These are phyloP conservation scores for Spialia ferax DNA, from an alignment of 2,888 invertebrate species.

Conservation along the genomic window DNA sequence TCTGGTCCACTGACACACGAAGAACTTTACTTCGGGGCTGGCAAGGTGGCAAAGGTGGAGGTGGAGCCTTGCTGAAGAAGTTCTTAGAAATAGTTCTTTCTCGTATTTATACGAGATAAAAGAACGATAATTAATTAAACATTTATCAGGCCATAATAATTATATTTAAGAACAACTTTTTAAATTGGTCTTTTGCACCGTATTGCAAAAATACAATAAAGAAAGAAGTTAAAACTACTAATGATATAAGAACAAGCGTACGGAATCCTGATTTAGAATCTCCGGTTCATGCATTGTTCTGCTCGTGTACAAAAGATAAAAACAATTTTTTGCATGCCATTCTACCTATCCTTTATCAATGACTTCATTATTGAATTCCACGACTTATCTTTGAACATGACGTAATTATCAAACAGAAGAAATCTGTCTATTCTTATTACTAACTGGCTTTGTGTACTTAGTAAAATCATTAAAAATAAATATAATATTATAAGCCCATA, in stretches of 20 bases:
- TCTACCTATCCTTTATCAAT: slow-evolving; percentile 11
- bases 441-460: not conserved
- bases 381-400: slow-evolving; percentile 17
- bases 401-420: slow-evolving; percentile 1
- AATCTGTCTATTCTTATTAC: slow-evolving; percentile 6
- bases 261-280: not conserved
- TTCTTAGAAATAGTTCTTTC: no score
- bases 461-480: not conserved
- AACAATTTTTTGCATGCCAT: slow-evolving; percentile 8
- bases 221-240: no score
- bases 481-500: not conserved
- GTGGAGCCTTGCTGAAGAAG: no score
- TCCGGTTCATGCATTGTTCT: not conserved
- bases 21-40: no score
- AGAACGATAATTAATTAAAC: no score
- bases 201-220: no score
- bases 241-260: not conserved
- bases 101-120: no score
- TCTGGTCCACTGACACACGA: no score
- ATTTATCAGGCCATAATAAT: no score
- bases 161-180: no score
- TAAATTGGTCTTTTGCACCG: no score
- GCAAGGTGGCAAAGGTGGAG: no score
- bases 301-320: slow-evolving; percentile 7
- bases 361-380: slow-evolving; percentile 17